Conservation (phyloP, 2,888 invertebrate species). For the Empis stercorea region DNA sequence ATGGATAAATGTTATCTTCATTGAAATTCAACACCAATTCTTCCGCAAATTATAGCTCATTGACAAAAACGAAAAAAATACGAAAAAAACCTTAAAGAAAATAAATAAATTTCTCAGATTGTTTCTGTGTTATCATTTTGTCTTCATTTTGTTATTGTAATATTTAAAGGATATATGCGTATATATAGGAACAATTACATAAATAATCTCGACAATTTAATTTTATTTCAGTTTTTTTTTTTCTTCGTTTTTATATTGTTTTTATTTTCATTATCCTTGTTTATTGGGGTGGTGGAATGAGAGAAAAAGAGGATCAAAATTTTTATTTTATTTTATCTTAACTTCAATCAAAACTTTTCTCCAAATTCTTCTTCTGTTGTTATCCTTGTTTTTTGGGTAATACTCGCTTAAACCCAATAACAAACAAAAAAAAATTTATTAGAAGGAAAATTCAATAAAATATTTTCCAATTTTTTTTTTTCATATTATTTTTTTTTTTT, state of each 20-base stretch:
- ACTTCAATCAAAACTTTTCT: not conserved
- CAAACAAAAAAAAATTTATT: not conserved
- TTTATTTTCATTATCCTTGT: not conserved
- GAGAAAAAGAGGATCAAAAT: not conserved
- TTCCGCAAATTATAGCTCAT: slow-evolving; percentile 1
- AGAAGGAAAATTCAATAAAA: not conserved
- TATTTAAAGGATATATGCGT: too few species aligned
- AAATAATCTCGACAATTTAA: not conserved
- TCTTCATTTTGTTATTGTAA: too few species aligned
- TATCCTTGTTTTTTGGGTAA: too few species aligned
- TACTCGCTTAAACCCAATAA: too few species aligned
- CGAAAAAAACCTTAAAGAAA: too few species aligned
- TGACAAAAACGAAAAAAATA: not conserved
- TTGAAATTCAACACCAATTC: slow-evolving; percentile 1
- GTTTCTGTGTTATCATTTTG: too few species aligned
- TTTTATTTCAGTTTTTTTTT: too few species aligned
- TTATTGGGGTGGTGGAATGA: not conserved
- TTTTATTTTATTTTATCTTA: not conserved
- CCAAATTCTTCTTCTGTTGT: too few species aligned
- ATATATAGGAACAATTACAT: too few species aligned
- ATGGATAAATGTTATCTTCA: not conserved
- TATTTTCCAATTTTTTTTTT: not conserved
- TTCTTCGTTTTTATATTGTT: not conserved
- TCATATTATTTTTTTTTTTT: not conserved
- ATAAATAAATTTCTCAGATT: too few species aligned